Evolutionary conservation across 1,140 invertebrate species (phyloP), one percentile per base, ranked within the genome.

Genomic region (Mercenaria mercenaria): DNA sequence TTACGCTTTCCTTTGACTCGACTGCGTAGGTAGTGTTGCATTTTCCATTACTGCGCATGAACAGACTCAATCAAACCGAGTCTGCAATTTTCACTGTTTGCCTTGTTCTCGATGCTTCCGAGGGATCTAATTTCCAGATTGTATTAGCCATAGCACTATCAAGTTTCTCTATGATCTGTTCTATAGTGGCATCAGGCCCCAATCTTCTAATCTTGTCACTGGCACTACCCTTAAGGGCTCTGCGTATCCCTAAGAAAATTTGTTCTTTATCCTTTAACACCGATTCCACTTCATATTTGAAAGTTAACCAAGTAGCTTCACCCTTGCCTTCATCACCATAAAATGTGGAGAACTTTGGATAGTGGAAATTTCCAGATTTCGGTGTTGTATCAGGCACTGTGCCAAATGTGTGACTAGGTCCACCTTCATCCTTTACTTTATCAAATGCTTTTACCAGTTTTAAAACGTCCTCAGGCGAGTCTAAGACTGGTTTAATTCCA

Each of bases 121-220:
- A n/a, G n/a, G n/a, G n/a, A n/a, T n/a, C n/a, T n/a, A n/a, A n/a
- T n/a, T n/a, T n/a, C n/a, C n/a, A n/a, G n/a, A n/a, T n/a, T n/a
- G n/a, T n/a, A n/a, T n/a, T n/a, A n/a, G 20, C 83, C 83, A 85
- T 85, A 85, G 23, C 34, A 59, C 64, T 85, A 32, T 85, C 83
- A 2, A 74, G n/a, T 69, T 85, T 85, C 4, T 74, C 47, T 76
- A 85, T n/a, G 0, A 85, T 29, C 41, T 74, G 11, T 18, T 39
- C 34, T 4, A 85, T 32, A 52, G 64, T 37, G 6, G 39, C 67
- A 13, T 67, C 67, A 32, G 64, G 43, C 2, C 83, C 83, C 11
- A 85, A 23, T 72, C 82, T 69, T 37, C 82, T 67, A 13, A 84
- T 26, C 34, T 84, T 84, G 26, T 84, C 82, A 29, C 29, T 50